Evolutionary conservation across 1,140 invertebrate species (phyloP).

Genomic region (Pachyrhynchus sulphureomaculatus): DNA sequence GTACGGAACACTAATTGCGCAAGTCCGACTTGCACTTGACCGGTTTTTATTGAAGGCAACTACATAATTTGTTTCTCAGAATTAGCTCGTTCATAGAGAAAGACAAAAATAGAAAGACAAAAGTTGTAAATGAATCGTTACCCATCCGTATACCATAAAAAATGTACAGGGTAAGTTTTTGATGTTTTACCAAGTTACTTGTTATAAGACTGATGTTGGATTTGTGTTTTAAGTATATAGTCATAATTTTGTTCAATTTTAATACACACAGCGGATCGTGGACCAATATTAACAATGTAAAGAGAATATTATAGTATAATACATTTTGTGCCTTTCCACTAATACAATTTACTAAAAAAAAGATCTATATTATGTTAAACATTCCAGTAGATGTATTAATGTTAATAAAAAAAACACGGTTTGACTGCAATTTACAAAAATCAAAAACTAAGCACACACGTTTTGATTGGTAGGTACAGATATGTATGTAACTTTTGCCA

Average conservation of each 20-base stretch:
- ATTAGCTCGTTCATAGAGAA: too few relatives aligned
- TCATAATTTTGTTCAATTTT: conserved; percentile 2
- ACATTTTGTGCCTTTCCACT: conserved; percentile 14
- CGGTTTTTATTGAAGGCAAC: too few relatives aligned
- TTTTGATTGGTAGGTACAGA: conserved; percentile 8
- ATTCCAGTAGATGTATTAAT: conserved; percentile 29
- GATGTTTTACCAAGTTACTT: background rate
- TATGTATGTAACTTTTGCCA: conserved; percentile 26
- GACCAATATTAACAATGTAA: conserved; percentile 5
- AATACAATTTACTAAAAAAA: background rate
- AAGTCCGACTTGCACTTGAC: too few relatives aligned
- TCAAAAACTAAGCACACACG: background rate
- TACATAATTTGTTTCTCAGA: too few relatives aligned
- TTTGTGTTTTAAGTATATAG: background rate
- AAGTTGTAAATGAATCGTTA: too few relatives aligned
- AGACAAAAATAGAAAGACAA: too few relatives aligned
- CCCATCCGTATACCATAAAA: too few relatives aligned
- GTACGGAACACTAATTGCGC: too few relatives aligned
- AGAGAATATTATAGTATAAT: background rate
- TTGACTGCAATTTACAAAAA: conserved; percentile 19
- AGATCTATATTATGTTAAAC: conserved; percentile 16
- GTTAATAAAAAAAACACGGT: conserved; percentile 11
- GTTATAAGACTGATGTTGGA: conserved; percentile 9
- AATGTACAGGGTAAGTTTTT: background rate
- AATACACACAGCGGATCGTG: conserved; percentile 17